Percentiles rank a stretch among this genome's conserved stretches.
Evolutionary conservation across 1,140 invertebrate species (phyloP).

Genomic region (Philaenus spumarius): DNA sequence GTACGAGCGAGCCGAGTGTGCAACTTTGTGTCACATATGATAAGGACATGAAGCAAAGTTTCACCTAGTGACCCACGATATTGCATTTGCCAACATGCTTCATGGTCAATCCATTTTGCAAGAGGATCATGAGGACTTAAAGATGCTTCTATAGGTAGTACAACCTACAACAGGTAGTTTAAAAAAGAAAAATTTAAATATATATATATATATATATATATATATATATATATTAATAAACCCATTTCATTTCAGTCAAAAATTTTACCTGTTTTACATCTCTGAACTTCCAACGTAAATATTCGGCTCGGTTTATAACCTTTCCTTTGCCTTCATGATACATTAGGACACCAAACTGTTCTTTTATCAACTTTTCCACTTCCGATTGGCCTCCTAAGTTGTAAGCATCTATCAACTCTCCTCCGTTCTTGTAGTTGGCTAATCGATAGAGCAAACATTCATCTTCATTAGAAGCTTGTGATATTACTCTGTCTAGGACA

Average conservation of each 20-base stretch:
- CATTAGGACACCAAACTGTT: slow-evolving; percentile 84
- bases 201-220: too few relatives aligned
- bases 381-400: slow-evolving; percentile 67
- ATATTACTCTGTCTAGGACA: slow-evolving; percentile 80
- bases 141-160: slow-evolving; percentile 74
- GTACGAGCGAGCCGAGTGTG: slow-evolving; percentile 81
- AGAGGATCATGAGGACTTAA: slow-evolving; percentile 73
- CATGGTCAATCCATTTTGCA: slow-evolving; percentile 80
- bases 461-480: slow-evolving; percentile 72
- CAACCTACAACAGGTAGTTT: slow-evolving; percentile 46
- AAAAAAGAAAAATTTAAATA: not conserved
- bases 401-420: slow-evolving; percentile 79
- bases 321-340: slow-evolving; percentile 84
- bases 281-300: slow-evolving; percentile 88
- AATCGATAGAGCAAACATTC: slow-evolving; percentile 79
- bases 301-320: slow-evolving; percentile 82
- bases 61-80: slow-evolving; percentile 92
- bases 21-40: slow-evolving; percentile 87
- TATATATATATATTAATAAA: too few relatives aligned
- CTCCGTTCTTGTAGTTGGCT: slow-evolving; percentile 86
- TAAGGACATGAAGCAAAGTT: slow-evolving; percentile 87
- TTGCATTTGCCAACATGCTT: slow-evolving; percentile 96
- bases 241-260: too few relatives aligned
- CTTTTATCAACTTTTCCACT: slow-evolving; percentile 79
- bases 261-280: slow-evolving; percentile 71